Conservation (phyloP, 2,113 vertebrate genomes). For the Lampris megalopsis region DNA sequence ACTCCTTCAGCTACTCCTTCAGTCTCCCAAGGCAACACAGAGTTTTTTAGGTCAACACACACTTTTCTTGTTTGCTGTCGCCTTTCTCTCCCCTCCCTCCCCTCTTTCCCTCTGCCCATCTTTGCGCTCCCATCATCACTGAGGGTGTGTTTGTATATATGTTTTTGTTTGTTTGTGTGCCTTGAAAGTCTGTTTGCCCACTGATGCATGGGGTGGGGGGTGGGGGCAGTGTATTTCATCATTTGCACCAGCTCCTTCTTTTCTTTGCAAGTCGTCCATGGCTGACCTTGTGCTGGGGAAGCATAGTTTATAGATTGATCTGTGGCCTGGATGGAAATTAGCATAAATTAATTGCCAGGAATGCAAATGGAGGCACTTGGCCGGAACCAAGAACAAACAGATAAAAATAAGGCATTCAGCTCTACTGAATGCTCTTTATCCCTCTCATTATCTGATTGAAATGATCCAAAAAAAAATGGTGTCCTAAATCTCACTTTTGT, state of each 20-base stretch:
- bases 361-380: conserved; percentile 39
- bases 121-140: conserved; percentile 26
- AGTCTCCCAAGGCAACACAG: conserved; percentile 12
- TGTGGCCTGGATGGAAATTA: conserved; percentile 34
- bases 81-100: conserved; percentile 52
- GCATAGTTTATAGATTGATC: conserved; percentile 15
- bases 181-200: not conserved
- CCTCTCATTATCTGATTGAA: conserved; percentile 50
- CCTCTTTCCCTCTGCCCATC: conserved; percentile 24
- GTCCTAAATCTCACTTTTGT: conserved; percentile 9
- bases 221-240: conserved; percentile 3
- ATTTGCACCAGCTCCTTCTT: conserved; percentile 22
- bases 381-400: conserved; percentile 14
- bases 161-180: conserved; percentile 5
- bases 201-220: not conserved
- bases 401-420: conserved; percentile 30
- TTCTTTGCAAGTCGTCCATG: not conserved
- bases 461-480: conserved; percentile 16
- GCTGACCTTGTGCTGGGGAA: conserved; percentile 38
- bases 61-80: too few relatives aligned
- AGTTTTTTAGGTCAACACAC: conserved; percentile 52
- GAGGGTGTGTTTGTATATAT: conserved; percentile 18
- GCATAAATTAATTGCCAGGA: conserved; percentile 59
- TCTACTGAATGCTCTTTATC: conserved; percentile 44
- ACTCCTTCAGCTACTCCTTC: not conserved